phyloP scores from a whole-genome alignment of 1,140 invertebrate genomes.

The Ptiloglossa arizonensis region DNA sequence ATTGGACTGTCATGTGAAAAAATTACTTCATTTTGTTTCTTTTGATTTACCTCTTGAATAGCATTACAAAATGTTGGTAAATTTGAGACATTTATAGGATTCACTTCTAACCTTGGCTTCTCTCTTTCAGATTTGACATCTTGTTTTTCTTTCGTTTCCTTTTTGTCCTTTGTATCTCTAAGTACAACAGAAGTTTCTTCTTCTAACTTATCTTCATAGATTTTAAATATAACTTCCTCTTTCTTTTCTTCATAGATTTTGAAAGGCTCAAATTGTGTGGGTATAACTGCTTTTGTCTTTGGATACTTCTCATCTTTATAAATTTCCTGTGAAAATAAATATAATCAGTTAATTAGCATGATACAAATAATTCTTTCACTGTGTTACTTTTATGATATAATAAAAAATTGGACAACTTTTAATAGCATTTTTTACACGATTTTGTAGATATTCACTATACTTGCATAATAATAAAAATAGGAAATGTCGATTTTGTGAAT shows the following conservation, averaged over 20 bases:
- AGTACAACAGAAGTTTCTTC: conserved; percentile 78
- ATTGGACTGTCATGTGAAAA: conserved; percentile 75
- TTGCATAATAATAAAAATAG: neutral
- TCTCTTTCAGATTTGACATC: conserved; percentile 72
- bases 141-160: conserved; percentile 80
- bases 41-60: conserved; percentile 66
- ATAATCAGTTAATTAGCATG: conserved; percentile 1
- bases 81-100: conserved; percentile 38
- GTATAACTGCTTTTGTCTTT: conserved; percentile 72
- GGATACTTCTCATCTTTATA: conserved; percentile 79
- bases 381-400: neutral
- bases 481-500: neutral
- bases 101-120: conserved; percentile 76
- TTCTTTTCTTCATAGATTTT: conserved; percentile 81
- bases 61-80: conserved; percentile 55
- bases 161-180: conserved; percentile 72
- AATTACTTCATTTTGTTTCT: conserved; percentile 47
- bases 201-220: conserved; percentile 86
- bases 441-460: neutral
- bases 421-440: neutral
- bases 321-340: conserved; percentile 66
- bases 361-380: conserved; percentile 4
- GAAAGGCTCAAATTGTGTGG: conserved; percentile 80
- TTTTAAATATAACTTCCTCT: conserved; percentile 83
- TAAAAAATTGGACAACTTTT: neutral